Base-by-base conservation (phyloP, 2,888 invertebrate genomes). In the Drosophila aldrichi region DNA sequence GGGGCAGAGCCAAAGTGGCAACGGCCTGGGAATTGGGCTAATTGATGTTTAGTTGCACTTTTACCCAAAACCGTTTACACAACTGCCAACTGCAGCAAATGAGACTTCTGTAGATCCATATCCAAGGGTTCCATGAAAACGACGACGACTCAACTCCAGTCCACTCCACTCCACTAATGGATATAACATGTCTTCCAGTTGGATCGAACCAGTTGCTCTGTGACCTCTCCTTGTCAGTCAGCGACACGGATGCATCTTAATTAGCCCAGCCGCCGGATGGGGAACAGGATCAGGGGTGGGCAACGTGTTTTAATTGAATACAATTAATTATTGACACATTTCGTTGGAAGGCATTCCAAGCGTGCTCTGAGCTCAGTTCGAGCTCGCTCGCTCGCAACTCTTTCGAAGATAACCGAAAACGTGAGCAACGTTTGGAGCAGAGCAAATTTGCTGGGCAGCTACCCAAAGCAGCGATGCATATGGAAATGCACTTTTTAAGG, bases 291-390 rank as follows among this genome's bases (percentile, higher is more conserved):
- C 52, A 52, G 41, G 52, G 54, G 58, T 36, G 49, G 55, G 61
- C 22, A 72, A 75, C 75, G 76, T 79, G 82, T 77, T 85, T 90
- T 89, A 91, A 91, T 91, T 91, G 88, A 90, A 91, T 91, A 81
- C 90, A 92, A 92, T 92, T 92, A 92, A 92, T 91, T 92, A 91
- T 91, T 91, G 90, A 92, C 92, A 91, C 91, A 91, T 91, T 90
- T 90, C 70, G 81, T 64, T 66, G 78, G 72, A 70, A 80, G 76
- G 77, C 82, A 87, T 88, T 76, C 77, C 71, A 81, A 81, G 77
- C 73, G 73, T 71, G 68, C 60, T 57, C 73, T 41, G 20, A 22
- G 36, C 59, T 22, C 48, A 32, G 54, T 38, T 54, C 12, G 18
- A 54, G 54, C 63, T 60, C 44, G 40, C 63, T 60, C 44, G 40